These are phyloP conservation scores for Crocodylus rhombifer DNA, from an alignment of 2,797 vertebrate genomes.

Conservation along the genomic window DNA sequence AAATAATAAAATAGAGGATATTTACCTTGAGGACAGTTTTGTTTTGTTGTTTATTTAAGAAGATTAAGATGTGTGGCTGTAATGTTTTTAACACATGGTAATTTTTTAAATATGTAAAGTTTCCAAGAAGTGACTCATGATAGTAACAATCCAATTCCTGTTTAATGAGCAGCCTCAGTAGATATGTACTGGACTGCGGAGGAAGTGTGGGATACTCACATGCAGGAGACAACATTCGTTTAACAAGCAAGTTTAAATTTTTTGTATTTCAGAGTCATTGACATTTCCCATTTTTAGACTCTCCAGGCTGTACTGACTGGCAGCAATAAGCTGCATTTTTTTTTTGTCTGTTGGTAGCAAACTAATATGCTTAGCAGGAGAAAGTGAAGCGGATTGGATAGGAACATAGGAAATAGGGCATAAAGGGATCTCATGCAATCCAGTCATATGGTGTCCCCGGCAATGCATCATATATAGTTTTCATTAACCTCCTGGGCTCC, in stretches of 20 bases:
- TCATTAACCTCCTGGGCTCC: not conserved
- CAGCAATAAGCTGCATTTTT: not conserved
- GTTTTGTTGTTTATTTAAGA: conserved; percentile 51
- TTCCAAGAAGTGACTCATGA: conserved; percentile 67
- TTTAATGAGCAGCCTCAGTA: not conserved
- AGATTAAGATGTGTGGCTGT: conserved; percentile 57
- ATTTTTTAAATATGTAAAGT: not conserved
- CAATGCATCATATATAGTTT: not conserved
- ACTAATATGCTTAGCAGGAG: not conserved
- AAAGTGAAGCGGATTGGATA: not conserved
- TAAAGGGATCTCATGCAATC: not conserved
- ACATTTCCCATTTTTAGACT: rapidly evolving
- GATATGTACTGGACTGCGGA: not conserved
- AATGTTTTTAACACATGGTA: conserved; percentile 42
- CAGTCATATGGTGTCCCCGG: not conserved
- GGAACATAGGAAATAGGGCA: not conserved
- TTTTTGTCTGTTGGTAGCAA: not conserved
- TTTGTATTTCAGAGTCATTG: not conserved
- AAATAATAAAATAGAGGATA: conserved; percentile 58
- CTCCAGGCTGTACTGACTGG: not conserved
- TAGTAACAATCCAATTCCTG: not conserved
- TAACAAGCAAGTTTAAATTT: not conserved
- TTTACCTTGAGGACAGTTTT: conserved; percentile 60
- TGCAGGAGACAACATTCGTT: not conserved
- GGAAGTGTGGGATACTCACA: conserved; percentile 1